Conservation (phyloP, 2,113 vertebrate species). For the Archocentrus centrarchus region DNA sequence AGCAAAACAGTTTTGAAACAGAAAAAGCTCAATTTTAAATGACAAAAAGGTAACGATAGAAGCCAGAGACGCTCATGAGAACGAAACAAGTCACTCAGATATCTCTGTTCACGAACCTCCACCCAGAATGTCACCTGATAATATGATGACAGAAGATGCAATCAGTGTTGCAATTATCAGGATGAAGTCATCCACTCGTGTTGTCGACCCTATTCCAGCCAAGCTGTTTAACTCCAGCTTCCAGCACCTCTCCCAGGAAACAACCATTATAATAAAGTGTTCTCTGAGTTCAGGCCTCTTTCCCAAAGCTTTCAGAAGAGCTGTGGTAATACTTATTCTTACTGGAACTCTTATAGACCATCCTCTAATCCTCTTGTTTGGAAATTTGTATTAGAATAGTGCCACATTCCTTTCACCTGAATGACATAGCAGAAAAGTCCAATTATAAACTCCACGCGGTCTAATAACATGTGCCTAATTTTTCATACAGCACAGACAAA, state of each 20-base stretch:
- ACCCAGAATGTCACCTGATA: constrained; percentile 29
- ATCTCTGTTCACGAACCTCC: constrained; percentile 34
- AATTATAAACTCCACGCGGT: not conserved
- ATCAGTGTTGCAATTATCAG: constrained; percentile 67
- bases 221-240: constrained; percentile 43
- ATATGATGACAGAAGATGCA: constrained; percentile 67
- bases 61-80: constrained; percentile 15
- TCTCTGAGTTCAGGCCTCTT: constrained; percentile 17
- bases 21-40: not conserved
- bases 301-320: constrained; percentile 14
- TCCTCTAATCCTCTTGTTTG: constrained; percentile 4
- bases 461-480: not conserved
- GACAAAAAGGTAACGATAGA: not conserved
- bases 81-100: constrained; percentile 7
- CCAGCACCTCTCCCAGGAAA: constrained; percentile 36
- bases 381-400: constrained; percentile 1
- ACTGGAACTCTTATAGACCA: not conserved
- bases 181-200: constrained; percentile 55
- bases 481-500: not conserved
- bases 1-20: constrained; percentile 3
- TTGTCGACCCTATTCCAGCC: constrained; percentile 56
- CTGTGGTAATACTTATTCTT: constrained; percentile 5
- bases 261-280: constrained; percentile 32
- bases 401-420: not conserved
- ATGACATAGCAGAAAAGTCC: not conserved